Evolutionary conservation across 2,797 vertebrate species (phyloP).

Genomic region (Tragopan temminckii): DNA sequence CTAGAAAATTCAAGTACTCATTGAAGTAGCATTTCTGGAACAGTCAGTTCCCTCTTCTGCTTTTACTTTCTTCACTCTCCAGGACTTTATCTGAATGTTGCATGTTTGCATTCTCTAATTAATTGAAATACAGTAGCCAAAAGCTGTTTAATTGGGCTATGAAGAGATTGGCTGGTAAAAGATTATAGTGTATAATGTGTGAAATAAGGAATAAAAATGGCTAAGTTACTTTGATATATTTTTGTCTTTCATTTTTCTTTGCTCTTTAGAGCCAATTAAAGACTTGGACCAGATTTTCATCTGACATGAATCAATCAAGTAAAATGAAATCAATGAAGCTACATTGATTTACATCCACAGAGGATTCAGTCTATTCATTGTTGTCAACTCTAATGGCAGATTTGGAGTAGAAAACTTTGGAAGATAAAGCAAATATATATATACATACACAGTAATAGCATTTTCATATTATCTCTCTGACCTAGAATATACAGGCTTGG

Average conservation of each 20-base stretch:
- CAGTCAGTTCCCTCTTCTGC: background rate
- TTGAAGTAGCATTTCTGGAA: background rate
- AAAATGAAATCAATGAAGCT: conserved; percentile 42
- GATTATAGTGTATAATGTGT: background rate
- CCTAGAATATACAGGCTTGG: background rate
- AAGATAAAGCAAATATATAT: background rate
- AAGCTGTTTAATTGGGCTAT: background rate
- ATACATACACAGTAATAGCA: background rate
- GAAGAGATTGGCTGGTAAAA: background rate
- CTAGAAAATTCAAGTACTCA: background rate
- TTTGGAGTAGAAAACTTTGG: background rate
- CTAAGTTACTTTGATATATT: conserved; percentile 25
- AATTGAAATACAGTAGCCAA: background rate
- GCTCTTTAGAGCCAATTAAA: conserved; percentile 38
- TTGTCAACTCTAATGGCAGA: background rate
- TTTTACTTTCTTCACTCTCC: background rate
- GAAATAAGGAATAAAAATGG: conserved; percentile 18
- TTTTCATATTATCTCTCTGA: conserved; percentile 30
- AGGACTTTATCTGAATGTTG: background rate
- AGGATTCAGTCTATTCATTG: background rate
- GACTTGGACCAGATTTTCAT: background rate
- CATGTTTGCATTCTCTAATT: background rate
- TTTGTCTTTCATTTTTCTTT: conserved; percentile 12
- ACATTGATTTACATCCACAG: conserved; percentile 16
- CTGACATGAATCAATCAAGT: conserved; percentile 15